Base-by-base conservation (phyloP, 2,797 vertebrate genomes). In the Lithobates pipiens region DNA sequence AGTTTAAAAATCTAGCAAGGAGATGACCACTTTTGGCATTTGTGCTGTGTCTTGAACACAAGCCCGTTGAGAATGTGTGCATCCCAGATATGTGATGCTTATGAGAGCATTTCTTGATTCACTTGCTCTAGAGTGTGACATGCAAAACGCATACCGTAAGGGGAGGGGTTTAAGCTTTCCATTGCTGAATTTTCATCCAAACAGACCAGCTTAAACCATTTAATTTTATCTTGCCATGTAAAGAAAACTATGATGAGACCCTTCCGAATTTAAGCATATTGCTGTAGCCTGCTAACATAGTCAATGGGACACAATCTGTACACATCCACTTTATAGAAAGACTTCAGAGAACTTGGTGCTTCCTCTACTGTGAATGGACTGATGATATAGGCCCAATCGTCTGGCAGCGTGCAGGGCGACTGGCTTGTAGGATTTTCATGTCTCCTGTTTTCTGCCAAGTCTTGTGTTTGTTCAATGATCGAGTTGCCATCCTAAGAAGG, bases 381-480 rank as follows among this genome's bases (percentile, higher is more conserved):
- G n/a, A 65, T 36, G n/a, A 65, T 29, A 65, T 25, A 69, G 25
- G 34, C n/a, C 34, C 44, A 34, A 25, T 69, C 61, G 36, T 73
- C 65, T 75, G 32, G 46, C 36, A 29, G 36, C 71, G 39, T n/a
- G n/a, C 13, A 25, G 9, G 61, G 34, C 10, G 76, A 39, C 83
- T 65, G 39, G 77, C 77, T 70, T 75, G 29, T 76, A 61, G 72
- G 27, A 80, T 65, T 39, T 76, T 71, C 54, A 11, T 57, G 39
- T 63, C 18, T 76, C 16, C 57, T 75, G 61, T 77, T 80, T 75
- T 68, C 77, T 85, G 72, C 84, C 77, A 76, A 81, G 67, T 76
- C 78, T 76, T 46, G 13, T 80, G 77, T 81, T 81, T 81, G 80
- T 74, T 81, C 63, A 81, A 44, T 73, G 23, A 75, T 85, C 21